Evolutionary conservation across 1,140 invertebrate species (phyloP), one percentile per base, ranked within the genome.

Genomic region (Sinella curviseta): DNA sequence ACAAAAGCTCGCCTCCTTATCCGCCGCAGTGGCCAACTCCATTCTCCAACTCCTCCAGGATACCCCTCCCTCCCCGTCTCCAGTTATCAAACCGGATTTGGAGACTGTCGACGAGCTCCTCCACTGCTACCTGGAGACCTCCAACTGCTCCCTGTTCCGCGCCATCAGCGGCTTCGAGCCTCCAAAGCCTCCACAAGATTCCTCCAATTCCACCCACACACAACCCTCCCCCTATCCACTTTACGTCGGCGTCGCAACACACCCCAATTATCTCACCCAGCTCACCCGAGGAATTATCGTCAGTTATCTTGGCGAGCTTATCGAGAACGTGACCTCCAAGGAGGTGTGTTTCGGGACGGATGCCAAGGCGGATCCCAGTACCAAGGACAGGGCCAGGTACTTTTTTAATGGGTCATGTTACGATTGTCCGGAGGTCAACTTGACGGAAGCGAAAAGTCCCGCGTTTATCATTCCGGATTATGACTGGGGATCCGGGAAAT

Each of bases 401-500:
- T 89, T 89, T 85, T 86, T 91, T 85, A 85, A 85, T 81, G 84
- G 92, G n/a, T 85, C 91, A 24, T 98, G 96, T 86, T 90, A 93
- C 16, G 90, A 91, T 79, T 92, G 92, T 1, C 92, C 91, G 0
- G 3, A 8, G 8, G 91, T 93, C 78, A 94, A 93, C 85, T 90
- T 90, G 39, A 93, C 92, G 8, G 81, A 88, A 77, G 95, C 95
- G 1, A 80, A 92, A 0, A 96, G 94, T 86, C 94, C 94, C 26
- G 94, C 94, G 0, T 95, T 95, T 86, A 86, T 90, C 30, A 91
- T 93, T 78, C 86, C 90, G 82, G 90, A 93, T 94, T 95, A 96
- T 85, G 89, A 96, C 84, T 93, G 93, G 90, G 88, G 88, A 30
- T 95, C 93, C 0, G 91, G 91, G 1, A 57, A 90, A 79, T 97